phyloP scores from a whole-genome alignment of 2,888 invertebrate species.

The Chironomus riparius region DNA sequence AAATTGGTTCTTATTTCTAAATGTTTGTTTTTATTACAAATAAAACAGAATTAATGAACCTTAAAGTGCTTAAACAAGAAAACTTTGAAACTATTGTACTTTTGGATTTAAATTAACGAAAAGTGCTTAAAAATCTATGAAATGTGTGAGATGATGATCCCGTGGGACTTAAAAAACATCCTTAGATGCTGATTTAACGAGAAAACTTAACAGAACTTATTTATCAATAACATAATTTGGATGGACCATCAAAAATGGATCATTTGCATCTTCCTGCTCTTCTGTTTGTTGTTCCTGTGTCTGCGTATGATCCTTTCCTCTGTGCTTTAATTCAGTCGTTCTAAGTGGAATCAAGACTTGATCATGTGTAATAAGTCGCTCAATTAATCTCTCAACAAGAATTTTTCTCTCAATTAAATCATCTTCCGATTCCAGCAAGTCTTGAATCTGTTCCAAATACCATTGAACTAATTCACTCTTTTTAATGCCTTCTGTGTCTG shows the following conservation, averaged over 20 bases:
- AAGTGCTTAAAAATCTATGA: too few relatives aligned
- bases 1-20: too few relatives aligned
- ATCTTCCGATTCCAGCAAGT: conserved; percentile 82
- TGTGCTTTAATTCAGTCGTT: conserved; percentile 33
- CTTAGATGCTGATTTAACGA: too few relatives aligned
- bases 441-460: conserved; percentile 83
- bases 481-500: conserved; percentile 56
- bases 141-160: too few relatives aligned
- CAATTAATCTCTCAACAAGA: conserved; percentile 87
- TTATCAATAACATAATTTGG: conserved; percentile 85
- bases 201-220: conserved; percentile 31
- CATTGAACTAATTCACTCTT: conserved; percentile 81
- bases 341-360: conserved; percentile 41
- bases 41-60: too few relatives aligned
- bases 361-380: conserved; percentile 71
- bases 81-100: too few relatives aligned
- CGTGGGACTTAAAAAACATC: too few relatives aligned
- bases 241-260: conserved; percentile 87
- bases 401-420: conserved; percentile 82
- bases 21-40: too few relatives aligned
- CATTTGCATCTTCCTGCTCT: conserved; percentile 55
- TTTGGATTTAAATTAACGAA: too few relatives aligned
- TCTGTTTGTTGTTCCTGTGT: conserved; percentile 29
- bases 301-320: conserved; percentile 29
- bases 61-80: too few relatives aligned